Percentiles rank a stretch among this genome's conserved stretches.
These are phyloP conservation scores for Sebastes cheni DNA, from an alignment of 2,797 vertebrate species.

Conservation along the genomic window DNA sequence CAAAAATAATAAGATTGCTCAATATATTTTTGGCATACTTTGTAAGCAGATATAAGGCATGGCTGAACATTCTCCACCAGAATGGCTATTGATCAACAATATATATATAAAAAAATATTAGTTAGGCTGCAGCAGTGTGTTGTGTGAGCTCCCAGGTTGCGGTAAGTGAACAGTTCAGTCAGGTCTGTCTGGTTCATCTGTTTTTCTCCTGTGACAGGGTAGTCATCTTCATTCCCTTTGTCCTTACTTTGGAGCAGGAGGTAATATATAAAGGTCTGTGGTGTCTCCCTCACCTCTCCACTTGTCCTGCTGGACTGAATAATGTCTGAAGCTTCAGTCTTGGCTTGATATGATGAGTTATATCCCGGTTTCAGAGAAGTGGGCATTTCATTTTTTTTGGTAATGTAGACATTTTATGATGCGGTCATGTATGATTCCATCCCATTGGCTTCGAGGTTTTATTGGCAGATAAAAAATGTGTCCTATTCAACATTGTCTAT, in stretches of 20 bases:
- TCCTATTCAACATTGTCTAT: slow-evolving; percentile 9
- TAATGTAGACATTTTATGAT: slow-evolving; percentile 66
- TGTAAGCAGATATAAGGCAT: slow-evolving; percentile 14
- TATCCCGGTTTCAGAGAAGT: slow-evolving; percentile 60
- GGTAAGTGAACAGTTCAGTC: slow-evolving; percentile 74
- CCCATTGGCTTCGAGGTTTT: slow-evolving; percentile 46
- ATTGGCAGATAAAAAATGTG: slow-evolving; percentile 6
- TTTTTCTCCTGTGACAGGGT: slow-evolving; percentile 73
- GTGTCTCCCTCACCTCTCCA: slow-evolving; percentile 74
- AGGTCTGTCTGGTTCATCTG: slow-evolving; percentile 75
- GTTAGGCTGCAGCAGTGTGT: slow-evolving; percentile 27
- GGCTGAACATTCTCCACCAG: slow-evolving; percentile 7
- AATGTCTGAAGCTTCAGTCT: slow-evolving; percentile 62
- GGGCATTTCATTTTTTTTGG: slow-evolving; percentile 63
- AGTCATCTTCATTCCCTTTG: slow-evolving; percentile 85
- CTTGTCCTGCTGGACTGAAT: slow-evolving; percentile 73
- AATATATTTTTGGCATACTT: slow-evolving; percentile 4
- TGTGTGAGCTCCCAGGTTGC: slow-evolving; percentile 41
- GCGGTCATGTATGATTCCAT: slow-evolving; percentile 49
- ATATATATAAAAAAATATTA: slow-evolving; percentile 19
- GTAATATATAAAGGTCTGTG: slow-evolving; percentile 79
- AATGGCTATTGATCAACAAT: slow-evolving; percentile 40
- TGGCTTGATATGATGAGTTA: slow-evolving; percentile 74
- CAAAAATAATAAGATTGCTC: neutral
- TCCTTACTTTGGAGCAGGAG: slow-evolving; percentile 82